phyloP scores from a whole-genome alignment of 2,113 vertebrate species.

The Grallaria varia region DNA sequence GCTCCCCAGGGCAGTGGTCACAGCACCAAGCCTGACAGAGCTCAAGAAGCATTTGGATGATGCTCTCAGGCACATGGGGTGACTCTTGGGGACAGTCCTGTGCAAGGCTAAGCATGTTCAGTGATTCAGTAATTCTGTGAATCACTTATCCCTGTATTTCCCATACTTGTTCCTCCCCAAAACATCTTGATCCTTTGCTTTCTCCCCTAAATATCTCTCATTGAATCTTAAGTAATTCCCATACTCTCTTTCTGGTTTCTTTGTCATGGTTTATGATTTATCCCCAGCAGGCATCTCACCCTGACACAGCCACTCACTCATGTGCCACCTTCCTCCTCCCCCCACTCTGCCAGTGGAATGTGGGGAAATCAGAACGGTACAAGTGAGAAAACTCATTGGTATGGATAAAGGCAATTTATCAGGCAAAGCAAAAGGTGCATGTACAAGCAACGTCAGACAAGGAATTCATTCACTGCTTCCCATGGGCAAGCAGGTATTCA shows the following conservation, averaged over 20 bases:
- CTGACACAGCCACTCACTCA: accelerated
- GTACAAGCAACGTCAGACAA: not conserved
- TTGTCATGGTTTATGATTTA: not conserved
- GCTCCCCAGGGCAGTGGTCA: not conserved
- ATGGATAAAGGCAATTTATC: not conserved
- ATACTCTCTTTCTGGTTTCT: not conserved
- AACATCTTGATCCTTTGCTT: not conserved
- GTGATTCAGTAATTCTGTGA: not conserved
- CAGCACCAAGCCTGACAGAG: not conserved
- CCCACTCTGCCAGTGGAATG: not conserved
- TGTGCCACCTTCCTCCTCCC: not conserved
- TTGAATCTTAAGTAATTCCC: not conserved
- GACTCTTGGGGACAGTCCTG: not conserved
- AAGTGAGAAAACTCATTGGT: not conserved
- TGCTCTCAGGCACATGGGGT: not conserved
- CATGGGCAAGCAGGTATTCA: not conserved
- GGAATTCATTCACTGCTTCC: not conserved
- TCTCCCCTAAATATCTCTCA: not conserved
- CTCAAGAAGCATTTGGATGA: not conserved
- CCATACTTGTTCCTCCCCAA: not conserved
- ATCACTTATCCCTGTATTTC: not conserved
- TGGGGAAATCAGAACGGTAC: not conserved
- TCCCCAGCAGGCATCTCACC: not conserved
- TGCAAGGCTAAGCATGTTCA: not conserved
- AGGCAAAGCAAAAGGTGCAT: not conserved